These are phyloP conservation scores for Rhea americana DNA, from an alignment of 2,113 vertebrate species.

Conservation along the genomic window DNA sequence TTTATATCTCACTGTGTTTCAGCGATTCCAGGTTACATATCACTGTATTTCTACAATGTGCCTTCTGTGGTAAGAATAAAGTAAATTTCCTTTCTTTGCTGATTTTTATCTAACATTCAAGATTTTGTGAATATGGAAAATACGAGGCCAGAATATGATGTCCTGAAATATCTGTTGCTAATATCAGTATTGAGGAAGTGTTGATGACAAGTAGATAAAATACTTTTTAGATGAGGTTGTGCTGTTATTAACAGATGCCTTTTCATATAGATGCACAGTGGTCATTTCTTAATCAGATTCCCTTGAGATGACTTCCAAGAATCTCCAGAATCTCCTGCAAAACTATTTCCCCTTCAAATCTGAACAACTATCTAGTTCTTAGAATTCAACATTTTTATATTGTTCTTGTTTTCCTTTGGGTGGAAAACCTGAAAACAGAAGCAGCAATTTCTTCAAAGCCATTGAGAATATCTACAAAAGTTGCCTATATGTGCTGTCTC, in stretches of 20 bases:
- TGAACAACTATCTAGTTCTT: neutral
- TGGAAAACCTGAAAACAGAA: neutral
- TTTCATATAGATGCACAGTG: neutral
- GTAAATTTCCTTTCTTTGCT: neutral
- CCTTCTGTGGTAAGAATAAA: neutral
- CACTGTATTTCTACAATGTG: neutral
- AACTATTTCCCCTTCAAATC: neutral
- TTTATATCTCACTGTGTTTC: neutral
- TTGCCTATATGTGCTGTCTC: neutral
- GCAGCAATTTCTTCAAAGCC: neutral
- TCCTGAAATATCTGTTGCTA: neutral
- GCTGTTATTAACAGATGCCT: neutral
- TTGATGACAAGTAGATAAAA: neutral
- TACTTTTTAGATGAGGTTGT: neutral
- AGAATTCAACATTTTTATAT: neutral
- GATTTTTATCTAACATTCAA: neutral
- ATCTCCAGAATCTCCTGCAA: neutral
- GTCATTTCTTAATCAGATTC: neutral
- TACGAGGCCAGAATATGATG: neutral
- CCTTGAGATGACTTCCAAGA: neutral
- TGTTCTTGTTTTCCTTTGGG: neutral
- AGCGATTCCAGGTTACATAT: neutral
- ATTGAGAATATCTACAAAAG: neutral
- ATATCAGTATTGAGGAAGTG: fast-evolving
- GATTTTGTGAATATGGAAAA: neutral